Conservation (phyloP, 2,888 invertebrate genomes). For the Sesia apiformis region DNA sequence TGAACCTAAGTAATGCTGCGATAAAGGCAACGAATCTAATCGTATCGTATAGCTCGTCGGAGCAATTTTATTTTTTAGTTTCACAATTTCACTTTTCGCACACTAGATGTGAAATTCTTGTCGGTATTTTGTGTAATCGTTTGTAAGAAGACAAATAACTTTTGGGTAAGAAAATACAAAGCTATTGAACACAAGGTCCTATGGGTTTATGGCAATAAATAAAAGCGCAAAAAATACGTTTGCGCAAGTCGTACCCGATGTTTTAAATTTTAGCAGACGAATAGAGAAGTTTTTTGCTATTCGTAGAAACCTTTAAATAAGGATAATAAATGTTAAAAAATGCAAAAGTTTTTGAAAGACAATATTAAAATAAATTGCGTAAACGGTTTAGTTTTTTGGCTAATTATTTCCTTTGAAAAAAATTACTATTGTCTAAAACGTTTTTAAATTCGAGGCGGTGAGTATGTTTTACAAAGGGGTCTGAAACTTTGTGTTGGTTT, state of each 20-base stretch:
- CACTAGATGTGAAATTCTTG: slow-evolving; percentile 29
- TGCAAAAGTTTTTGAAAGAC: neutral
- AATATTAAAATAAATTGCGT: neutral
- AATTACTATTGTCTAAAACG: too few relatives aligned
- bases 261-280: neutral
- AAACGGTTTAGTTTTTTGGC: neutral
- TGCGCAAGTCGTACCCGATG: neutral
- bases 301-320: neutral
- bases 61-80: neutral
- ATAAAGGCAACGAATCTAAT: slow-evolving; percentile 38
- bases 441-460: too few relatives aligned
- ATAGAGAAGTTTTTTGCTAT: neutral
- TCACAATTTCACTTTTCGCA: slow-evolving; percentile 32
- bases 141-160: neutral
- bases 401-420: too few relatives aligned
- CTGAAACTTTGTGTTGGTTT: too few relatives aligned
- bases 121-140: neutral
- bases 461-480: too few relatives aligned
- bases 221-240: neutral
- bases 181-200: neutral
- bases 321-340: neutral
- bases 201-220: neutral
- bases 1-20: slow-evolving; percentile 9
- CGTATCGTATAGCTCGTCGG: slow-evolving; percentile 6
- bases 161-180: neutral